Evolutionary conservation across 1,140 invertebrate species (phyloP), one percentile per base, ranked within the genome.

Genomic region (Trichonephila clavata): DNA sequence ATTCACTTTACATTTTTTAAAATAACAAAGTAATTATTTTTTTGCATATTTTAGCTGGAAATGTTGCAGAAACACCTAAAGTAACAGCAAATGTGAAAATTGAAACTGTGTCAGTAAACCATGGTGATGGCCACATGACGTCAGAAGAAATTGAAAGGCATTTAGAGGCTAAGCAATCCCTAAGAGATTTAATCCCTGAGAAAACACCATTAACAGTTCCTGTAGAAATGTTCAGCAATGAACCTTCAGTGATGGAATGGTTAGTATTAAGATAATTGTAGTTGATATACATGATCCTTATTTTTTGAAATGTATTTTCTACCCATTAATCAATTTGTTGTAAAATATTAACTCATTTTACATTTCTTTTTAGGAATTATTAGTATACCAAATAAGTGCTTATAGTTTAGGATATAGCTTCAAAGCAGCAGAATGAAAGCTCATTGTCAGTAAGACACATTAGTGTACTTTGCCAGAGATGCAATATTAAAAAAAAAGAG

Each of bases 201-300:
- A 97, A 98, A 95, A 97, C 98, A 86, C 98, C 98, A 1, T 97
- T 98, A 1, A 98, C 98, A 61, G 97, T 99, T 18, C 98, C 98
- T 14, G 98, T 97, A 80, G 98, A 98, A 96, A 98, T 98, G 97
- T 98, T 99, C 95, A 98, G 98, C 95, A 98, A 98, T 96, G 98
- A 99, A 95, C 97, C 97, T 83, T 98, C 97, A 16, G 95, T 95
- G 93, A 96, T 98, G 93, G 98, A 98, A 95, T 98, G 97, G 97
- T 97, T 95, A 65, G 63, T 65, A 65, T 65, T 18, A 63, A 10
- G n/a, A 65, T 65, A n/a, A 65, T n/a, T 24, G 20, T 65, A 2
- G 8, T 65, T 2, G 6, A 24, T 65, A 65, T 50, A 13, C 50
- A 50, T 50, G 32, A 39, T 50, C 50, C 50, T 50, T 10, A 50